phyloP scores from a whole-genome alignment of 2,113 vertebrate species.

The Tachysurus fulvidraco region DNA sequence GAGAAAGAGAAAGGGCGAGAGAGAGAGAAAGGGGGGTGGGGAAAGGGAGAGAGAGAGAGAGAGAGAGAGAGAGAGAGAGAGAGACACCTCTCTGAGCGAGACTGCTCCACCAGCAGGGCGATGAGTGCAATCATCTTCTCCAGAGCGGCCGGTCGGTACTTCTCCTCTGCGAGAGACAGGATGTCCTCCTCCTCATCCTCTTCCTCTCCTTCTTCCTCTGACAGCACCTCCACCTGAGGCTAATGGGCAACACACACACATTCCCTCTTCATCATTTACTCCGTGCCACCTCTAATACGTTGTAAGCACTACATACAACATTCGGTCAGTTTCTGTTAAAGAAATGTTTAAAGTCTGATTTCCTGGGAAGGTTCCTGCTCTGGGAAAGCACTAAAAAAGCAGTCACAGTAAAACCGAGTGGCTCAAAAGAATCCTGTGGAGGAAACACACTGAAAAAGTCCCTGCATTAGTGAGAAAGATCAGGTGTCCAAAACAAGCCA shows the following conservation, averaged over 20 bases:
- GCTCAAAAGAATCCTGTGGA: too few relatives aligned
- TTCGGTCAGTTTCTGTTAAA: too few relatives aligned
- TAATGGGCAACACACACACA: conserved; percentile 55
- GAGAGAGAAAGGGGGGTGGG: too few relatives aligned
- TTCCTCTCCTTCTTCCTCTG: conserved; percentile 98
- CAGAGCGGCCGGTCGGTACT: conserved; percentile 96
- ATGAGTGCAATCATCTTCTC: conserved; percentile 99
- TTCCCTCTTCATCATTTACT: too few relatives aligned
- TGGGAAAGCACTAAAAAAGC: too few relatives aligned
- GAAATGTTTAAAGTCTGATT: too few relatives aligned
- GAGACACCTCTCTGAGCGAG: conserved; percentile 88
- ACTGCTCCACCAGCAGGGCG: conserved; percentile 96
- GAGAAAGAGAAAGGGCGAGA: too few relatives aligned
- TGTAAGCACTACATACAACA: too few relatives aligned
- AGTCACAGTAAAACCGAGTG: too few relatives aligned
- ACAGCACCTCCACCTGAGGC: conserved; percentile 97
- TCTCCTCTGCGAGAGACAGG: conserved; percentile 96
- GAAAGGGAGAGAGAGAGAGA: not conserved
- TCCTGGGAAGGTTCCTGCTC: not conserved
- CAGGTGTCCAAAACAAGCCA: not conserved
- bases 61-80: conserved; percentile 50
- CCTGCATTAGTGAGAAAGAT: not conserved
- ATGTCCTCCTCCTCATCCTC: conserved; percentile 99
- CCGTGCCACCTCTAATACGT: too few relatives aligned
- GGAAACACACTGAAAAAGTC: not conserved